Evolutionary conservation across 2,888 invertebrate genomes (phyloP).

Genomic region (Ditula angustiorana): DNA sequence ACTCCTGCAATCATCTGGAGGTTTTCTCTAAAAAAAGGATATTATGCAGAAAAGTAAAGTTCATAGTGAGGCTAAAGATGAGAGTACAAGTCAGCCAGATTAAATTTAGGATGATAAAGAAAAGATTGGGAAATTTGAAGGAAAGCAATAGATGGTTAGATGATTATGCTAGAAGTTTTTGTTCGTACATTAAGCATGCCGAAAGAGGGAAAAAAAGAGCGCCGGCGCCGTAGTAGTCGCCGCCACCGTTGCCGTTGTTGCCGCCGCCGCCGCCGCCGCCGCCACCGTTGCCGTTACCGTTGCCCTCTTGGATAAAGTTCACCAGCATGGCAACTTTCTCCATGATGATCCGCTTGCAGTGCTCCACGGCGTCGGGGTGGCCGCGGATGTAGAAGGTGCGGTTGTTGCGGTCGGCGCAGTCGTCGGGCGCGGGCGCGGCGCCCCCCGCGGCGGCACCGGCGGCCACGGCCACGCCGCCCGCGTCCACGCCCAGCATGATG

Average conservation of each 20-base stretch:
- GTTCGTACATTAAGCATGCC: conserved; percentile 17
- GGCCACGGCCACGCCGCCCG: conserved; percentile 43
- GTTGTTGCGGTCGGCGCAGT: conserved; percentile 89
- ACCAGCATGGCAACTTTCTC: conserved; percentile 97
- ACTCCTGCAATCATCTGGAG: not conserved
- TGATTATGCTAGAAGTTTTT: conserved; percentile 13
- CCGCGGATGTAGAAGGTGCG: conserved; percentile 98
- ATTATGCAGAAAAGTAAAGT: not conserved
- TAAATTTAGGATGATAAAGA: not conserved
- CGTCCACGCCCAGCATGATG: conserved; percentile 41
- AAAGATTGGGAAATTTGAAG: not conserved
- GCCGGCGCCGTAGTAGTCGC: no score
- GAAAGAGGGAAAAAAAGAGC: conserved; percentile 15
- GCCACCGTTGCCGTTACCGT: no score
- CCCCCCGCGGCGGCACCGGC: conserved; percentile 42
- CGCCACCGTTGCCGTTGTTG: no score
- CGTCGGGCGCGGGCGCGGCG: conserved; percentile 44
- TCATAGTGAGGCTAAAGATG: not conserved
- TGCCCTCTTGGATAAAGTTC: no score
- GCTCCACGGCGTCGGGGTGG: conserved; percentile 96
- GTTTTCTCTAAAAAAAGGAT: not conserved
- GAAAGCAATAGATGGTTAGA: not conserved
- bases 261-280: no score
- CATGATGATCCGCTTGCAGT: conserved; percentile 97
- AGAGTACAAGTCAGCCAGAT: not conserved